Conservation (phyloP, 2,888 invertebrate species). For the Drosophila koepferae region DNA sequence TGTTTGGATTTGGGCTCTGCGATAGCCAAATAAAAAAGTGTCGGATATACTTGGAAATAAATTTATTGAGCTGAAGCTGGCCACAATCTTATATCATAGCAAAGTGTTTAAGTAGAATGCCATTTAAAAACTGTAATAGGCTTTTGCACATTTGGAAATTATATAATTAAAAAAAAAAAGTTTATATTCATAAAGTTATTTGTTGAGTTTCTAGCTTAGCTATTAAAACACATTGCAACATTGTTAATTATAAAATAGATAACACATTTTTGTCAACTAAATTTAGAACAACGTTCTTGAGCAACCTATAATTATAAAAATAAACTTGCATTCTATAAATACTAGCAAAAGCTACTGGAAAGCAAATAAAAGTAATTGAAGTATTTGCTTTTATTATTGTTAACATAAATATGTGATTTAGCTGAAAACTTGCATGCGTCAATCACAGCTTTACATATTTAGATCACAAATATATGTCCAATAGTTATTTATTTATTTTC, state of each 20-base stretch:
- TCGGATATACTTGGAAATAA: background rate
- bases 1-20: constrained; percentile 45
- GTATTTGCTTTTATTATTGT: background rate
- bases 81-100: background rate
- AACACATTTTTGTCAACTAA: background rate
- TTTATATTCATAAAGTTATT: background rate
- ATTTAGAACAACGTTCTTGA: constrained; percentile 1
- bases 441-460: background rate
- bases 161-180: no score
- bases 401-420: background rate
- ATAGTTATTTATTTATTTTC: background rate
- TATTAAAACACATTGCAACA: no score
- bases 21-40: constrained; percentile 35
- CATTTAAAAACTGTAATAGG: background rate
- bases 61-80: background rate
- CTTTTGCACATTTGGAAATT: background rate
- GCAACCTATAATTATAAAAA: constrained; percentile 13
- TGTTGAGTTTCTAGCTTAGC: background rate
- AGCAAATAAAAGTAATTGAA: background rate
- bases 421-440: background rate
- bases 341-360: constrained; percentile 20
- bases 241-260: constrained; percentile 2
- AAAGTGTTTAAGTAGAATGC: background rate
- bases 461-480: background rate
- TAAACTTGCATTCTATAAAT: constrained; percentile 22